Evolutionary conservation across 2,888 invertebrate species (phyloP).

Genomic region (Apotomis betuletana): DNA sequence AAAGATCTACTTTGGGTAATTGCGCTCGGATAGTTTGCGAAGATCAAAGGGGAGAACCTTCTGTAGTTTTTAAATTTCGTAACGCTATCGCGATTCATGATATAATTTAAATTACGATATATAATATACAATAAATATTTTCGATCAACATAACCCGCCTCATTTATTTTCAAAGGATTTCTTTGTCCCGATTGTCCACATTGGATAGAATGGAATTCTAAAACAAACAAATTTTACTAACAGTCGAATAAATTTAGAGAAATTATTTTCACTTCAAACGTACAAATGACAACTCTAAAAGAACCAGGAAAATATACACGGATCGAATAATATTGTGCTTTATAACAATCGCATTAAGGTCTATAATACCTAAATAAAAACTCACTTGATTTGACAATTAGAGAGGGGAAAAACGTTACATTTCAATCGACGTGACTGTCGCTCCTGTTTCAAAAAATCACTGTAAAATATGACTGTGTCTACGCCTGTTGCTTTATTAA

Average conservation of each 20-base stretch:
- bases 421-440: no score
- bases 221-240: slow-evolving; percentile 7
- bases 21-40: no score
- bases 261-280: slow-evolving; percentile 9
- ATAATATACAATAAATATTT: no score
- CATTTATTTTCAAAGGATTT: slow-evolving; percentile 3
- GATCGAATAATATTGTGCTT: neutral
- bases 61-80: no score
- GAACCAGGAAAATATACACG: neutral
- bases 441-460: no score
- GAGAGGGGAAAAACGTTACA: no score
- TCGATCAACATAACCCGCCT: neutral
- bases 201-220: neutral
- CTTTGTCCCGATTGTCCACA: neutral
- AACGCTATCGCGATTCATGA: no score
- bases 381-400: neutral
- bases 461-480: no score
- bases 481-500: no score
- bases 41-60: no score
- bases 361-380: neutral
- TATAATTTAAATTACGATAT: neutral
- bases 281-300: slow-evolving; percentile 3
- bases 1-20: no score
- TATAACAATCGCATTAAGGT: neutral
- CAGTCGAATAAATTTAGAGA: slow-evolving; percentile 4